Conservation (phyloP, 2,888 invertebrate genomes). For the Heliconius ethilla region DNA sequence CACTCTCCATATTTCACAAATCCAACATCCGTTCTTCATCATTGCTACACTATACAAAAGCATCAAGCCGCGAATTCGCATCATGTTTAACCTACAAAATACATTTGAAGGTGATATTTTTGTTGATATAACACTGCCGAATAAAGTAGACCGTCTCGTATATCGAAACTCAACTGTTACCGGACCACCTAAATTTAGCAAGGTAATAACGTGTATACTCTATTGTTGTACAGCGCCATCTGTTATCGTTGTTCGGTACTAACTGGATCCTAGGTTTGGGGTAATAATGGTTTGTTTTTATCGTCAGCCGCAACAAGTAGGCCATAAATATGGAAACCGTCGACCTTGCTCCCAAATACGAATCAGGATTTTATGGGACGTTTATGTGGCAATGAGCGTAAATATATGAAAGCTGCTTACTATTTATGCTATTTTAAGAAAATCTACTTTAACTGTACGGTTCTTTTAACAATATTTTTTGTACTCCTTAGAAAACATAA, state of each 20-base stretch:
- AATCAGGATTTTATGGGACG: slow-evolving; percentile 8
- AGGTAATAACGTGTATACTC: slow-evolving; percentile 56
- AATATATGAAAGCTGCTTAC: background rate
- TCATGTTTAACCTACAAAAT: slow-evolving; percentile 82
- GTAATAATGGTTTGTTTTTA: slow-evolving; percentile 39
- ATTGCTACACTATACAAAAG: slow-evolving; percentile 56
- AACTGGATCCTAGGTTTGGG: slow-evolving; percentile 7
- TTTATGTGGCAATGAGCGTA: background rate
- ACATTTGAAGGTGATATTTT: slow-evolving; percentile 82
- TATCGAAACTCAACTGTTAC: slow-evolving; percentile 49
- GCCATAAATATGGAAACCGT: slow-evolving; percentile 20
- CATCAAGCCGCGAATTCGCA: slow-evolving; percentile 75
- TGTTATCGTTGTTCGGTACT: slow-evolving; percentile 47
- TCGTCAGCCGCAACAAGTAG: slow-evolving; percentile 39
- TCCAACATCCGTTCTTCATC: slow-evolving; percentile 57
- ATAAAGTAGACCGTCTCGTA: slow-evolving; percentile 49
- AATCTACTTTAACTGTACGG: too few species aligned
- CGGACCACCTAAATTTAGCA: slow-evolving; percentile 57
- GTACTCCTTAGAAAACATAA: too few species aligned
- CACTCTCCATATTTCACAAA: slow-evolving; percentile 52
- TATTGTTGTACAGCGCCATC: slow-evolving; percentile 67
- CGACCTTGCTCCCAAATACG: slow-evolving; percentile 4
- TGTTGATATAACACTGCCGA: slow-evolving; percentile 75
- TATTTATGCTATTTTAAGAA: background rate
- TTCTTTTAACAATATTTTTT: too few species aligned